A percentile compares a stretch with the other conserved stretches of the same genome.
Evolutionary conservation across 2,113 vertebrate genomes (phyloP).

Genomic region (Genyomyrus donnyi): DNA sequence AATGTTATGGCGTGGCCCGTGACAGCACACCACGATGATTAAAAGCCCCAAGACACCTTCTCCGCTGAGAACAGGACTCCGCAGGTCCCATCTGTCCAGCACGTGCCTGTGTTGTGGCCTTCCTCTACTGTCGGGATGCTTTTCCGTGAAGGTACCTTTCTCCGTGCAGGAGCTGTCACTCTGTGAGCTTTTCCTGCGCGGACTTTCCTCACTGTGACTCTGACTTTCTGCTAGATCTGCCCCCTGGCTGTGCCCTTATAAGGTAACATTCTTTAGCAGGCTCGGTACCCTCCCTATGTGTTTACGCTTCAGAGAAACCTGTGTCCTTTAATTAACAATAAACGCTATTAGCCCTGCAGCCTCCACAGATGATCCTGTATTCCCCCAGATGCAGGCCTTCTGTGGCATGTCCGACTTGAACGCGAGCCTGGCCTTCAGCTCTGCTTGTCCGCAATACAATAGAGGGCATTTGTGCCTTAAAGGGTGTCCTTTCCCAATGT

Average conservation of each 20-base stretch:
- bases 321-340: constrained; percentile 5
- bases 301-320: not conserved
- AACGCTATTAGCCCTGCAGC: not conserved
- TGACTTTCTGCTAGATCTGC: not conserved
- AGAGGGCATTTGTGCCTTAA: constrained; percentile 3
- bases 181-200: not conserved
- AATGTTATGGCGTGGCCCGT: not conserved
- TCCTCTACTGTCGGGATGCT: not conserved
- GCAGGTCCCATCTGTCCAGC: not conserved
- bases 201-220: not conserved
- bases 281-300: not conserved
- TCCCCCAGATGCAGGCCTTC: not conserved
- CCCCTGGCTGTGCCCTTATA: not conserved
- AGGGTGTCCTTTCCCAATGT: not conserved
- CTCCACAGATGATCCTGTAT: not conserved
- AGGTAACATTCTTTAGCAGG: not conserved
- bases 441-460: not conserved
- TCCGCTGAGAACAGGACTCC: not conserved
- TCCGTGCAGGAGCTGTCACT: not conserved
- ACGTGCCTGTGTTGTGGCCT: not conserved
- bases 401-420: not conserved
- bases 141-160: not conserved
- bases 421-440: not conserved
- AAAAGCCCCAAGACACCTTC: not conserved
- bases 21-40: not conserved